Base-by-base conservation (phyloP, 2,797 vertebrate species). In the Alauda arvensis region DNA sequence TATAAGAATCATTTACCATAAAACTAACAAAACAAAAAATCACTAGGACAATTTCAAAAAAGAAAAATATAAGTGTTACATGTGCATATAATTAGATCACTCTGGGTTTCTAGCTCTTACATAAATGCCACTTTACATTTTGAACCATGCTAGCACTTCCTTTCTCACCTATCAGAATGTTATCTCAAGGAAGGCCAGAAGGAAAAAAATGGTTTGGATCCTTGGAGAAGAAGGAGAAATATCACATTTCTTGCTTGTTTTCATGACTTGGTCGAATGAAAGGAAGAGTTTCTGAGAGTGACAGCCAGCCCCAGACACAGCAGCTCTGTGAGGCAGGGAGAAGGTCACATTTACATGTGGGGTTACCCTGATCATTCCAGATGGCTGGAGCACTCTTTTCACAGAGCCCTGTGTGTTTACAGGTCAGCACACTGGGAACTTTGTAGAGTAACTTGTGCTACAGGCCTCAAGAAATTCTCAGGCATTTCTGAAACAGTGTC, bases 281-380 rank as follows among this genome's bases (percentile, higher is more conserved):
- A 95, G 77, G 75, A 94, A 93, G 71, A 85, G 84, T 83, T 91
- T 85, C 85, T 76, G 77, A 94, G 89, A 96, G 86, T 90, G 92
- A 93, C 89, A 93, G 94, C 13, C 29, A 21, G 88, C 83, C 46
- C 80, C 74, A 93, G 86, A 94, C 89, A 94, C 88, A 93, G 89
- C 0, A 49, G 80, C 91, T 96, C 90, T 95, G 90, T 95, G 87
- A 95, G 90, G 92, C 78, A 92, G 82, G 62, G 76, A 95, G 92
- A 95, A 95, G 93, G 94, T 94, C 93, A 94, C 86, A 95, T 96
- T 96, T 96, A 95, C 94, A 96, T 95, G 90, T 11, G 5, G 94
- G 92, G 91, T 95, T 95, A 95, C 78, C 91, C 86, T 90, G 90
- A 94, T 95, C 92, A 93, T 96, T 95, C 90, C 46, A 33, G 93